Evolutionary conservation across 2,888 invertebrate species (phyloP).

Genomic region (Muschampia staudingeri): DNA sequence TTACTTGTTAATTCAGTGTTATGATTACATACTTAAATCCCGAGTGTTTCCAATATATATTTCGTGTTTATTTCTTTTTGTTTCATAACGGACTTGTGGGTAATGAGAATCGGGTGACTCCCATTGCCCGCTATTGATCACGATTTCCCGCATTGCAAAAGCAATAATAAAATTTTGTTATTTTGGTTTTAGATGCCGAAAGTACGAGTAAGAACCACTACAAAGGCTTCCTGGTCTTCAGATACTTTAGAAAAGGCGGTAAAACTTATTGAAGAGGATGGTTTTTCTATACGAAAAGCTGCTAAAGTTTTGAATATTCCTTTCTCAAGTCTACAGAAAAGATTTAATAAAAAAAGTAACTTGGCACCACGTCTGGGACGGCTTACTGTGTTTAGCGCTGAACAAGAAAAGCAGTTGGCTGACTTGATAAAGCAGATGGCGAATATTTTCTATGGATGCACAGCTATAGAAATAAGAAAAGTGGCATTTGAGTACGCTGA

Average conservation of each 20-base stretch:
- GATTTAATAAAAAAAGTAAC: not conserved
- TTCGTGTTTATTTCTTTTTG: constrained; percentile 45
- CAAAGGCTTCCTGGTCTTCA: no score
- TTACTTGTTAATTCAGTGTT: no score
- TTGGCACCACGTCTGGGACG: not conserved
- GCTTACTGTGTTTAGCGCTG: not conserved
- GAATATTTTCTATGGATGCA: not conserved
- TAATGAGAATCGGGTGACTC: constrained; percentile 65
- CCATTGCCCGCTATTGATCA: constrained; percentile 66
- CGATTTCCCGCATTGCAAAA: constrained; percentile 33
- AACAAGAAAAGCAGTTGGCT: not conserved
- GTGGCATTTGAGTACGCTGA: constrained; percentile 15
- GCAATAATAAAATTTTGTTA: no score
- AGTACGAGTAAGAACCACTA: no score
- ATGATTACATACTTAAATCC: constrained; percentile 55
- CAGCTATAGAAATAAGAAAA: not conserved
- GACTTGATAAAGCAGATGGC: not conserved
- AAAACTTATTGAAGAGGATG: not conserved
- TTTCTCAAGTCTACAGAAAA: not conserved
- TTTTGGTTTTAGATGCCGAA: constrained; percentile 20
- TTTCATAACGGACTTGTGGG: constrained; percentile 61
- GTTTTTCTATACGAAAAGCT: not conserved
- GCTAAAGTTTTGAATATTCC: not conserved
- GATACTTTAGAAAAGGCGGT: not conserved
- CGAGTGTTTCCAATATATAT: constrained; percentile 34